Percentiles rank a stretch among this genome's conserved stretches.
phyloP scores from a whole-genome alignment of 2,113 vertebrate genomes.

The Stigmatopora nigra region DNA sequence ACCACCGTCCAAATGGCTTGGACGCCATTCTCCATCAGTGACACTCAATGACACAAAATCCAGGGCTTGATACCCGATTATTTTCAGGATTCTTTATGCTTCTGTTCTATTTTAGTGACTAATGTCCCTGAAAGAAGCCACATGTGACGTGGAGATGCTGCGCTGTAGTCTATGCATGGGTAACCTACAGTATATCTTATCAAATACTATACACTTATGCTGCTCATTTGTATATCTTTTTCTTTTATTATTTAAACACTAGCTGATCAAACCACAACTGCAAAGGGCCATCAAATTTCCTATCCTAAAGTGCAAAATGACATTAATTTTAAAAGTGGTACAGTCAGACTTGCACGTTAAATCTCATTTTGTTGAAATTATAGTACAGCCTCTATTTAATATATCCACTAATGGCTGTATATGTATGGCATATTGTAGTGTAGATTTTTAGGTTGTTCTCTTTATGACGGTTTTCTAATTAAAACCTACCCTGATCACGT shows the following conservation, averaged over 20 bases:
- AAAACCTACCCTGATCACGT: conserved; percentile 51
- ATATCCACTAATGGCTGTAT: conserved; percentile 35
- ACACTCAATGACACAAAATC: conserved; percentile 25
- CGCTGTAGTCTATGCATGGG: conserved; percentile 62
- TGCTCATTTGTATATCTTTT: conserved; percentile 40
- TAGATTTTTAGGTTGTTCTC: conserved; percentile 46
- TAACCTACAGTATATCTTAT: conserved; percentile 44
- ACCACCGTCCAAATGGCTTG: too few species aligned
- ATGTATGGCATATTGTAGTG: conserved; percentile 43
- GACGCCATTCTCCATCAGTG: too few species aligned
- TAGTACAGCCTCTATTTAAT: conserved; percentile 41
- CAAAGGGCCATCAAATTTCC: neutral
- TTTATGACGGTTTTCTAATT: conserved; percentile 64
- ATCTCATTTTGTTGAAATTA: conserved; percentile 31
- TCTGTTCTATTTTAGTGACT: conserved; percentile 20
- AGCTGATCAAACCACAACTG: neutral
- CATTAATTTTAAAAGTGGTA: conserved; percentile 10
- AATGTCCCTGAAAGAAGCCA: conserved; percentile 16
- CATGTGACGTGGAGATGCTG: conserved; percentile 30
- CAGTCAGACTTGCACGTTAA: conserved; percentile 29
- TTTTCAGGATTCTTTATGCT: conserved; percentile 32
- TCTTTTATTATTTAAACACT: neutral
- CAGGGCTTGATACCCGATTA: conserved; percentile 9
- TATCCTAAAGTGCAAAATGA: neutral
- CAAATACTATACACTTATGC: conserved; percentile 47